Conservation (phyloP, 2,113 vertebrate genomes). For the Dromiciops gliroides region DNA sequence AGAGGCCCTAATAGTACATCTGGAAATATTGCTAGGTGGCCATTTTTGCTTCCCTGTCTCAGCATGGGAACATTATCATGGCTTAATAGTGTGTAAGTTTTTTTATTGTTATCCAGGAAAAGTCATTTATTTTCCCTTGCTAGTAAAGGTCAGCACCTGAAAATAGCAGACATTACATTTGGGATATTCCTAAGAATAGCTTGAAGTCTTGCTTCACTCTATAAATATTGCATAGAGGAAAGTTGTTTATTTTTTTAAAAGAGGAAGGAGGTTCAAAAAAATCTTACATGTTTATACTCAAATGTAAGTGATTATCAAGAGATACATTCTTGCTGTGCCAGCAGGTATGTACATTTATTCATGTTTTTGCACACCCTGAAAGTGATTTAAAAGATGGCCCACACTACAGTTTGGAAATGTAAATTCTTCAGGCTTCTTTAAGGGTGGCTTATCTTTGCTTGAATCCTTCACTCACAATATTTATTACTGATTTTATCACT, state of each 20-base stretch:
- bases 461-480: conserved; percentile 64
- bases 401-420: conserved; percentile 45
- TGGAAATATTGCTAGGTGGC: conserved; percentile 34
- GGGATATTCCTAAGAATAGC: conserved; percentile 26
- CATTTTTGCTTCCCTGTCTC: conserved; percentile 17
- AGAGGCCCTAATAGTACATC: neutral
- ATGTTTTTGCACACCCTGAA: conserved; percentile 56
- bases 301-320: conserved; percentile 30
- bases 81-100: conserved; percentile 29
- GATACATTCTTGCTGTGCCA: conserved; percentile 44
- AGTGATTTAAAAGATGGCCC: conserved; percentile 65
- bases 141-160: conserved; percentile 41
- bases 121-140: conserved; percentile 20
- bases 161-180: conserved; percentile 7
- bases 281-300: neutral
- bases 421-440: conserved; percentile 59
- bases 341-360: conserved; percentile 46
- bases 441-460: conserved; percentile 65
- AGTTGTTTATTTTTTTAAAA: conserved; percentile 16
- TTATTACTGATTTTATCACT: conserved; percentile 68
- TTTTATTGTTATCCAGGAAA: conserved; percentile 23
- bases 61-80: conserved; percentile 16
- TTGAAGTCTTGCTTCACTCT: conserved; percentile 43
- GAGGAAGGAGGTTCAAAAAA: conserved; percentile 12
- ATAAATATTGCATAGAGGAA: neutral